A percentile compares a stretch with the other conserved stretches of the same genome.
phyloP scores from a whole-genome alignment of 2,113 vertebrate genomes.

The Cairina moschata region DNA sequence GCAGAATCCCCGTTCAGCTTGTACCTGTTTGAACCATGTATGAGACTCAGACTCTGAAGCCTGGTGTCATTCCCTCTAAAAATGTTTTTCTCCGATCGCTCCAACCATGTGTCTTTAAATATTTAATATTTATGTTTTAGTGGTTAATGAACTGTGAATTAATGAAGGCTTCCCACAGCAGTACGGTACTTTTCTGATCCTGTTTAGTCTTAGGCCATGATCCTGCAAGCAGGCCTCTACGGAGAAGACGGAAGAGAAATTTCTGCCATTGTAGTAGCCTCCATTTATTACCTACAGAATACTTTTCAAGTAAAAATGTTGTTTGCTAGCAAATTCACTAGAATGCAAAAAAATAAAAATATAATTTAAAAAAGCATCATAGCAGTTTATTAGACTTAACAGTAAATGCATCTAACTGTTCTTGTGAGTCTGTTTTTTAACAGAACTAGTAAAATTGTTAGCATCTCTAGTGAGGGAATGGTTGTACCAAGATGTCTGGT shows the following conservation, averaged over 20 bases:
- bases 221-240: not conserved
- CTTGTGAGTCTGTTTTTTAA: not conserved
- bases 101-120: not conserved
- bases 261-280: not conserved
- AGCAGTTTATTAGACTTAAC: not conserved
- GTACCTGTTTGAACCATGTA: not conserved
- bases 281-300: not conserved
- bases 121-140: slow-evolving; percentile 22
- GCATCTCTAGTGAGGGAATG: not conserved
- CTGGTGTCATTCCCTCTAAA: not conserved
- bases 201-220: not conserved
- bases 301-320: not conserved
- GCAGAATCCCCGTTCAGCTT: not conserved
- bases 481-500: not conserved
- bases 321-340: not conserved
- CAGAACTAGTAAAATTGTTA: not conserved
- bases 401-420: not conserved
- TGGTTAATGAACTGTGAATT: slow-evolving; percentile 4
- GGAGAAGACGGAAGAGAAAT: not conserved
- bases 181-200: not conserved
- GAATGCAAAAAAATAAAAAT: not conserved
- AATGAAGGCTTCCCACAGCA: not conserved
- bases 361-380: not conserved
- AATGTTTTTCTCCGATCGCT: not conserved
- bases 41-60: not conserved